These are phyloP conservation scores for Cygnus atratus DNA, from an alignment of 2,113 vertebrate species.

Conservation along the genomic window DNA sequence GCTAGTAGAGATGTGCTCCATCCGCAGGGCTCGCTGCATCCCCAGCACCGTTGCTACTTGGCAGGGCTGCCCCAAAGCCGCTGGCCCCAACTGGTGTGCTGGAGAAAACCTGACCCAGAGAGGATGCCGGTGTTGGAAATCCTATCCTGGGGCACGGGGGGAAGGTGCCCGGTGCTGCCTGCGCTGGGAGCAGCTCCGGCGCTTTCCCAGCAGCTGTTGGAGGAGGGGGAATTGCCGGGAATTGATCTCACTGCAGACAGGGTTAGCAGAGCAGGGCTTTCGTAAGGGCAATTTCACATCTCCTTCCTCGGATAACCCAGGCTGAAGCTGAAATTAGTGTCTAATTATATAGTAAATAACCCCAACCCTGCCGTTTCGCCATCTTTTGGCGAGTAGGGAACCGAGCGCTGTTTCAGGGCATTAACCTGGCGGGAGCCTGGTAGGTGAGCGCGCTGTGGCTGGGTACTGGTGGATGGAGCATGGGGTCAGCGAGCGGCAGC, in stretches of 20 bases:
- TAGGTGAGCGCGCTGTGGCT: conserved; percentile 28
- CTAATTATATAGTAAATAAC: conserved; percentile 45
- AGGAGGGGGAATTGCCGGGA: conserved; percentile 1
- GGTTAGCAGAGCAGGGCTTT: conserved; percentile 23
- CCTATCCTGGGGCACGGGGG: neutral
- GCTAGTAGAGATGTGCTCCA: neutral
- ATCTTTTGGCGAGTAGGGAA: conserved; percentile 51
- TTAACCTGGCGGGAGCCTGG: conserved; percentile 5
- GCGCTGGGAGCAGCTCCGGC: neutral
- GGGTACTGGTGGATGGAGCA: no score
- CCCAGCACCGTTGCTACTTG: neutral
- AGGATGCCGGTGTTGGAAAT: neutral
- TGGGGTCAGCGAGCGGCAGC: neutral
- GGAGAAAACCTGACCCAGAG: neutral
- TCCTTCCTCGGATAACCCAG: conserved; percentile 43
- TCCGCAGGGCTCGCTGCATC: no score
- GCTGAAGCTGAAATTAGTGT: conserved; percentile 35
- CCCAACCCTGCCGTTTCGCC: conserved; percentile 34
- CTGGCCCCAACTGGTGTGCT: neutral
- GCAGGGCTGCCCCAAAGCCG: neutral
- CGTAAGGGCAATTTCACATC: conserved; percentile 57
- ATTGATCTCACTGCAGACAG: neutral
- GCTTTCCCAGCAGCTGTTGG: conserved; percentile 49
- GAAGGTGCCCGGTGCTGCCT: neutral
- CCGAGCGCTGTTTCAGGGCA: conserved; percentile 23